Conservation (phyloP, 2,888 invertebrate genomes). For the Troides aeacus region DNA sequence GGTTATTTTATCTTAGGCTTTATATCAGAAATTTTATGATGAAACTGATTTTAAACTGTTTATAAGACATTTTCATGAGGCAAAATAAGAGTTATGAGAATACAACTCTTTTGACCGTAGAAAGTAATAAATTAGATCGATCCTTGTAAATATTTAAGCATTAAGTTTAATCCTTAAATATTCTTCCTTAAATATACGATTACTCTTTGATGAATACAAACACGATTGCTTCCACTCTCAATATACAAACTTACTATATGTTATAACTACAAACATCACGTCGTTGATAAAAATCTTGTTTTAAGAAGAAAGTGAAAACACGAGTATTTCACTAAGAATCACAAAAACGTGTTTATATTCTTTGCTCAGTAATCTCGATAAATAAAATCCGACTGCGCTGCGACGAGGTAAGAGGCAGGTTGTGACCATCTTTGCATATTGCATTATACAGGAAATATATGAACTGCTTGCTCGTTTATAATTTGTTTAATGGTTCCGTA, state of each 20-base stretch:
- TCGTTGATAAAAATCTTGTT: neutral
- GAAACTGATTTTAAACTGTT: no score
- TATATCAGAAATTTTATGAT: no score
- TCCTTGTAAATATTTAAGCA: no score
- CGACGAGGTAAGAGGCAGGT: neutral
- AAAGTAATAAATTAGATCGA: no score
- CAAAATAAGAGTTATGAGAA: no score
- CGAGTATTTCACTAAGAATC: neutral
- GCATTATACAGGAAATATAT: conserved; percentile 20
- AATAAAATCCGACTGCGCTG: conserved; percentile 5
- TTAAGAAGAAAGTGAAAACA: conserved; percentile 15
- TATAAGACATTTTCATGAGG: no score
- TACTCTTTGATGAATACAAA: neutral
- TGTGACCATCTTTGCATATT: conserved; percentile 12
- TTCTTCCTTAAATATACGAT: no score
- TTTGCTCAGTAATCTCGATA: conserved; percentile 11
- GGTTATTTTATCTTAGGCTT: no score
- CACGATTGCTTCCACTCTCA: neutral
- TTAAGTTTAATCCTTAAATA: no score
- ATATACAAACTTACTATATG: neutral
- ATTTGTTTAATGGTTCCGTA: neutral
- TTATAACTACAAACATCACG: neutral
- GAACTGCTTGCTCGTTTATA: neutral
- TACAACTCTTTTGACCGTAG: no score
- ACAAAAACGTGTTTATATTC: conserved; percentile 6